Evolutionary conservation across 2,113 vertebrate genomes (phyloP), one percentile per base, ranked within the genome.

Genomic region (Erinaceus europaeus): DNA sequence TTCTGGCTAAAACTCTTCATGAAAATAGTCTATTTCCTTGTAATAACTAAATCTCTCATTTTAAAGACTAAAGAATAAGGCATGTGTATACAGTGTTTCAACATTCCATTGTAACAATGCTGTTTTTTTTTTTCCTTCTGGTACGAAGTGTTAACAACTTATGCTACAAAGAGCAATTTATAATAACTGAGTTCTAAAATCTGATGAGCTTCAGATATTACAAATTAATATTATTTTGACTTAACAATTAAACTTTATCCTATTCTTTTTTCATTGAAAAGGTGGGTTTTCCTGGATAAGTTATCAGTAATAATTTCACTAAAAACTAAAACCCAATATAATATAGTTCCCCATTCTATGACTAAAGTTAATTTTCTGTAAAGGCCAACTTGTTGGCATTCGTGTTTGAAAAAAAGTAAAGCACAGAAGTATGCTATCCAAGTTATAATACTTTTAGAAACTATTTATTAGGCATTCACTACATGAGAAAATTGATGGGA

Each of bases 381-480:
- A 68, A 10, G 79, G 20, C 2, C 9, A 84, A 50, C 34, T 18
- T 44, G 5, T 64, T 80, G 36, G 61, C 71, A 9, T 76, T 23
- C 14, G 62, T 69, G 17, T 46, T 42, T 71, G 25, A 81, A 46
- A 17, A 3, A 20, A 14, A 18, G 84, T 25, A 50, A 82, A 89
- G 38, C 40, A 68, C 25, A 44, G 61, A 77, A 46, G 64, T 42
- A 82, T 17, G 15, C 7, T 34, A 82, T 46, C 25, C n/a, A 78
- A 78, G 2, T 83, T 86, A 42, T n/a, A 65, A 64, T 84, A 65
- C 12, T 21, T 17, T 48, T 55, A 42, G 32, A 4, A 5, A 20
- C 83, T 83, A 8, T 55, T 84, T 78, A 78, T 84, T 64, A 74
- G 21, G 42, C 44, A 86, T 53, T 72, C 29, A 77, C 23, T 90